Evolutionary conservation across 2,113 vertebrate species (phyloP).

Genomic region (Eira barbara): DNA sequence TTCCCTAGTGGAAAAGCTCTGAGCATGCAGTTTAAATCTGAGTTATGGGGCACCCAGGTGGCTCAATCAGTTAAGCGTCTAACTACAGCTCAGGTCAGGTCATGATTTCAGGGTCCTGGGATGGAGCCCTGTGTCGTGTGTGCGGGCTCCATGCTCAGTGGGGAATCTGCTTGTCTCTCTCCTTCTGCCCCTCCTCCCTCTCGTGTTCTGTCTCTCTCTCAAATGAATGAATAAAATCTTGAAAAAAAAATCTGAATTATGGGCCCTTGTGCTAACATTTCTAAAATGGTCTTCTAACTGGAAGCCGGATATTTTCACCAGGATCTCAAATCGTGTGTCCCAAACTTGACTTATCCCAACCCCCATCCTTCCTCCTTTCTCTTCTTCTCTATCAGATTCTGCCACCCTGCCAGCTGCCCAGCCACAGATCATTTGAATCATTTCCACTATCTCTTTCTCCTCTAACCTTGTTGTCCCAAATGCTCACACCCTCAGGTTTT

Average conservation of each 20-base stretch:
- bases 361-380: slow-evolving; percentile 9
- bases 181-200: not conserved
- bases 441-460: not conserved
- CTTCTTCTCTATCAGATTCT: not conserved
- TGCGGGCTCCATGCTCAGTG: not conserved
- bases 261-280: slow-evolving; percentile 1
- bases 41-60: not conserved
- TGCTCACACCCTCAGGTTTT: not conserved
- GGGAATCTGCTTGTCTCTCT: not conserved
- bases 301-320: slow-evolving; percentile 39
- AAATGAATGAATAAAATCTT: not conserved
- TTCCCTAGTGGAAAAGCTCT: not conserved
- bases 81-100: not conserved
- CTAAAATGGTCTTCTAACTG: slow-evolving; percentile 32
- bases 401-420: not conserved
- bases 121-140: not conserved
- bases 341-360: not conserved
- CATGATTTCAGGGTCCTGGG: not conserved
- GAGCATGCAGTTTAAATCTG: slow-evolving; percentile 41
- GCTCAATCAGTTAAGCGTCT: not conserved
- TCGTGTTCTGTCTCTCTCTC: not conserved
- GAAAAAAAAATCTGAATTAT: slow-evolving; percentile 36
- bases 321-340: slow-evolving; percentile 31
- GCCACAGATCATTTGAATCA: slow-evolving; percentile 21
- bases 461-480: not conserved